phyloP scores from a whole-genome alignment of 2,797 vertebrate genomes.

The Myotis daubentonii region DNA sequence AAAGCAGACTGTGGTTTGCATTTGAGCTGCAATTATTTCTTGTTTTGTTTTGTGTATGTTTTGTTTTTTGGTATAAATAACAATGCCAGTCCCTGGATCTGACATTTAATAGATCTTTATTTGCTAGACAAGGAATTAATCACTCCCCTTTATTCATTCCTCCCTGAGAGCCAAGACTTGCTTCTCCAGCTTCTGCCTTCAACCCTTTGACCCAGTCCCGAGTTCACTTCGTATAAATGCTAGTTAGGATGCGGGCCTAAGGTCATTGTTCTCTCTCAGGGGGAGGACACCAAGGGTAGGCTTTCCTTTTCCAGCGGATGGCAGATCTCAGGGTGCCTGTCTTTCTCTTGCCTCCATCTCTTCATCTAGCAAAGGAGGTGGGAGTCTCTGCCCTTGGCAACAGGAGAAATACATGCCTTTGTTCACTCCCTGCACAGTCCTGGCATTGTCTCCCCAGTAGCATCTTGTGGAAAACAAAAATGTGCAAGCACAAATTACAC shows the following conservation, averaged over 20 bases:
- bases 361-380: background rate
- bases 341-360: background rate
- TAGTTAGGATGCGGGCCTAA: constrained; percentile 55
- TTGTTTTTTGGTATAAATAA: constrained; percentile 1
- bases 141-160: background rate
- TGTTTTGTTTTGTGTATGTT: background rate
- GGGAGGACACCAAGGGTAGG: background rate
- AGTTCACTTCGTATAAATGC: constrained; percentile 72
- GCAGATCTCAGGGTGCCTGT: background rate
- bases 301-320: background rate
- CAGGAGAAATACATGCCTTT: constrained; percentile 42
- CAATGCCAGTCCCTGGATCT: background rate
- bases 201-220: background rate
- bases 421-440: constrained; percentile 11
- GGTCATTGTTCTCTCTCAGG: constrained; percentile 37
- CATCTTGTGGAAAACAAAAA: constrained; percentile 62
- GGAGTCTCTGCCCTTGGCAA: background rate
- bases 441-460: constrained; percentile 21
- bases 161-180: background rate
- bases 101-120: constrained; percentile 37
- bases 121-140: constrained; percentile 16
- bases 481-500: constrained; percentile 26
- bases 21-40: constrained; percentile 29
- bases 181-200: constrained; percentile 30
- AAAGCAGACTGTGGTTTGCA: constrained; percentile 25